Percentiles rank a stretch among this genome's conserved stretches.
These are phyloP conservation scores for Marisa cornuarietis DNA, from an alignment of 1,140 invertebrate genomes.

Conservation along the genomic window DNA sequence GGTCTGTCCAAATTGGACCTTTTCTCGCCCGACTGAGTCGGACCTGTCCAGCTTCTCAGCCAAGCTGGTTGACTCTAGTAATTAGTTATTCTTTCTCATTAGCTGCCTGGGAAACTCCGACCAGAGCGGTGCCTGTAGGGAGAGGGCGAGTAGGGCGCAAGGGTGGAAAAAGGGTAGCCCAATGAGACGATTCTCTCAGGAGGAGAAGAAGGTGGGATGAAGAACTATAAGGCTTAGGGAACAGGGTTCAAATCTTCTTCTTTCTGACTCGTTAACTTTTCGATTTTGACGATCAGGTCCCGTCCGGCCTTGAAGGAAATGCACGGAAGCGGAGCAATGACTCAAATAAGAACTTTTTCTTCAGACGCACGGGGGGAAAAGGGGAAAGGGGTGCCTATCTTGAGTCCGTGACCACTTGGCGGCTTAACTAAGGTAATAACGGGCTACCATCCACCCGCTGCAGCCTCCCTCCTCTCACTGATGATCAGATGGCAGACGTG, in stretches of 20 bases:
- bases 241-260: too few relatives aligned
- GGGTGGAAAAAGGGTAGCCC: background rate
- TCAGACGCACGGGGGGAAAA: background rate
- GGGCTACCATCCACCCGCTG: too few relatives aligned
- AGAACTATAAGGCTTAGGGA: too few relatives aligned
- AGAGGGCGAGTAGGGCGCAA: too few relatives aligned
- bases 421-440: constrained; percentile 18
- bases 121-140: too few relatives aligned
- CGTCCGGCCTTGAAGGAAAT: background rate
- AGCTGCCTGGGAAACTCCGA: background rate
- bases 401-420: constrained; percentile 3
- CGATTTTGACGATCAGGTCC: background rate
- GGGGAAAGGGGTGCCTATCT: background rate
- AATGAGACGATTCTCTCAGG: background rate
- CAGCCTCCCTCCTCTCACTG: background rate
- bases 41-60: background rate
- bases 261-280: constrained; percentile 7
- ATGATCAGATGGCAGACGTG: constrained; percentile 19
- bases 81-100: constrained; percentile 36
- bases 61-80: constrained; percentile 18
- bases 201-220: too few relatives aligned
- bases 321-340: too few relatives aligned
- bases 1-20: constrained; percentile 28
- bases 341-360: background rate
- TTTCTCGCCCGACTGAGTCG: constrained; percentile 24